These are phyloP conservation scores for Trachelus tabidus DNA, from an alignment of 2,888 invertebrate species.

Conservation along the genomic window DNA sequence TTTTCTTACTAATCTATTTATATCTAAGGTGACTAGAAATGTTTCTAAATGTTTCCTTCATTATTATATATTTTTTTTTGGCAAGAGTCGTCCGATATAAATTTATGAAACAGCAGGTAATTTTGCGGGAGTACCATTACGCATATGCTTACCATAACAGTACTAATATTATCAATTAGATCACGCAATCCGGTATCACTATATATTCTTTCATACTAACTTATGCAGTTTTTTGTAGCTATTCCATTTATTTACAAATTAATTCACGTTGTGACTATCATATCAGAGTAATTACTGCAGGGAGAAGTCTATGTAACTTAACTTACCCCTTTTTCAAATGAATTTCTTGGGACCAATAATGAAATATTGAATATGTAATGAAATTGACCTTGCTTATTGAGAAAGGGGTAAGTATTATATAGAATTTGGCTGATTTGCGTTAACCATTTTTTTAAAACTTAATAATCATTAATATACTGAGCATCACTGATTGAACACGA, in stretches of 20 bases:
- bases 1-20: conserved; percentile 18
- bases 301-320: neutral
- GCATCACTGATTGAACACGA: neutral
- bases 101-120: conserved; percentile 55
- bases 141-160: neutral
- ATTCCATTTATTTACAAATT: neutral
- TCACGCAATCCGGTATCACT: neutral
- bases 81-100: conserved; percentile 56
- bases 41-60: conserved; percentile 27
- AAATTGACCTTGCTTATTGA: neutral
- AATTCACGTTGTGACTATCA: neutral
- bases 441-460: neutral
- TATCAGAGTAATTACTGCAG: neutral
- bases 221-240: neutral
- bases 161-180: neutral
- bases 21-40: conserved; percentile 56
- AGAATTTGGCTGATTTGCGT: no score
- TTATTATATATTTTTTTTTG: conserved; percentile 42
- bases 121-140: conserved; percentile 4
- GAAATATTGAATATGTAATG: neutral
- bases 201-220: neutral
- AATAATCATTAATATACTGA: neutral
- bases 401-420: neutral
- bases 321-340: neutral
- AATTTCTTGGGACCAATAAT: neutral